Base-by-base conservation (phyloP, 2,113 vertebrate genomes). In the Lepisosteus osseus region DNA sequence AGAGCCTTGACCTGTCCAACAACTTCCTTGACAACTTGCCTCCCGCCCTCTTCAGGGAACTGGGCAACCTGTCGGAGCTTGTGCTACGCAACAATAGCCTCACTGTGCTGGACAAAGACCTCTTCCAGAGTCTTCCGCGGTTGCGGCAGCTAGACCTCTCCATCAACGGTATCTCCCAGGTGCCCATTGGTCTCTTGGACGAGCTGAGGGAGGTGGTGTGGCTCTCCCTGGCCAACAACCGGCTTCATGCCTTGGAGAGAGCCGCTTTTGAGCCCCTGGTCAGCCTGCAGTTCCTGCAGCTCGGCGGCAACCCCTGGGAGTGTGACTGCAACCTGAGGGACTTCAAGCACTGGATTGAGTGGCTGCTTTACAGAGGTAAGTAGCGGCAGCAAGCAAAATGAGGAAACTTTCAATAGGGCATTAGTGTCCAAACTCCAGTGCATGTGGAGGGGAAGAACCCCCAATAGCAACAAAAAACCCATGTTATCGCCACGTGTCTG, bases 301-400 rank as follows among this genome's bases (percentile, higher is more conserved):
- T 99, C 2, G 95, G 96, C 65, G 95, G 95, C 15, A 99, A 99
- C 79, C 97, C 97, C 61, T 99, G 97, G 97, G 97, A 98, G 74
- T 99, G 97, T 0, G 97, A 99, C 86, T 99, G 97, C 87, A 97
- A 95, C 86, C 92, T 99, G 44, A 92, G 96, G 0, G 96, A 97
- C 74, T 98, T 99, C 90, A 99, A 98, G 81, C 96, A 98, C 88
- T 99, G 97, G 97, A 95, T 99, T 89, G 97, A 99, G 79, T 99
- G 97, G 97, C 96, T 99, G 74, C 93, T 97, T 70, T 99, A 99
- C 76, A 84, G 97, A 95, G 97, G 97, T 98, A 72, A 78, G 72
- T 40, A 66, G 57, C 63, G 56, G 69, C 2, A 17, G 7, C 14
- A 1, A 41, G 11, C 15, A 15, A 17, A 29, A 55, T 12, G 67